phyloP scores from a whole-genome alignment of 2,797 vertebrate species.

The Furcifer pardalis region DNA sequence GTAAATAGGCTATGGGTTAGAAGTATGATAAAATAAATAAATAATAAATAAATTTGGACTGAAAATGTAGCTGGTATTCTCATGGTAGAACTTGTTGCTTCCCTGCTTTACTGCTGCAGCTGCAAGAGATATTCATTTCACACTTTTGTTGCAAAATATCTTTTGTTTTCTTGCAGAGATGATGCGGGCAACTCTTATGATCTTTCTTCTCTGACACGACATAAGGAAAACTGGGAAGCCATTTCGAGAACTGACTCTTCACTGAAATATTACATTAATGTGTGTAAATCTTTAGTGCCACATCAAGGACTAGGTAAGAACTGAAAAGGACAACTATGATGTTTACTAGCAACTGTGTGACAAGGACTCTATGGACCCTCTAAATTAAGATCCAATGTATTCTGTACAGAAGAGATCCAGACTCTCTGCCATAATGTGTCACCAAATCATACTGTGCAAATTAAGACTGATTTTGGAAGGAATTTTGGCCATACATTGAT shows the following conservation, averaged over 20 bases:
- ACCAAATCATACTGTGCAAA: not conserved
- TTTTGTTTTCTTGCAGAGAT: conserved; percentile 76
- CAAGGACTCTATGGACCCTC: not conserved
- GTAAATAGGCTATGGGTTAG: not conserved
- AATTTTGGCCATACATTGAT: not conserved
- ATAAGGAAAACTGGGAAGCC: conserved; percentile 88
- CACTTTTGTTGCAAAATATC: not conserved
- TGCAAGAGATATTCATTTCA: not conserved
- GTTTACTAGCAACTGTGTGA: not conserved
- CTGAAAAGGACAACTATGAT: not conserved
- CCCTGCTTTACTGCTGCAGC: not conserved
- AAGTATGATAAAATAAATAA: too few species aligned
- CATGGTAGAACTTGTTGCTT: not conserved
- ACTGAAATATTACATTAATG: conserved; percentile 86
- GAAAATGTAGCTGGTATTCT: not conserved
- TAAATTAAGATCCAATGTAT: not conserved
- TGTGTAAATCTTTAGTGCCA: conserved; percentile 90
- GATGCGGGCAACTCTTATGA: conserved; percentile 86
- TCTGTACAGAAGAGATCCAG: not conserved
- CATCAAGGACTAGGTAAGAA: conserved; percentile 79
- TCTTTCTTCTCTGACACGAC: conserved; percentile 86
- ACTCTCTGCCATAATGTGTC: not conserved
- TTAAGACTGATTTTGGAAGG: not conserved
- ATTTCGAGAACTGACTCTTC: conserved; percentile 66
- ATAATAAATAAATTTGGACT: too few species aligned